phyloP scores from a whole-genome alignment of 2,888 invertebrate species.

The Tipula helvola region DNA sequence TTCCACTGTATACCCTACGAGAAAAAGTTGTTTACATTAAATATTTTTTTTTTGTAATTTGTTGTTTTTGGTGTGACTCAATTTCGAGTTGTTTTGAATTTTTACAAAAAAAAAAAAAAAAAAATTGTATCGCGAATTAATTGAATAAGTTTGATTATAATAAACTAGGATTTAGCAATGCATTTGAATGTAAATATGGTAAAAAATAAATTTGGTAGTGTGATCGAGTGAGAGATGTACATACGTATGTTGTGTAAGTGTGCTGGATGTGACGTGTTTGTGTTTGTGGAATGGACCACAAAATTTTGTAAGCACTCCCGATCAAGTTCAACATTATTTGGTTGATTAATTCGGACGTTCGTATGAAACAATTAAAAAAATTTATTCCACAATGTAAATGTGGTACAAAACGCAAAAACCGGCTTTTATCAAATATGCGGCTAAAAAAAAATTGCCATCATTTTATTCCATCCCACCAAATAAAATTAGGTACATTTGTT shows the following conservation, averaged over 20 bases:
- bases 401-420: not conserved
- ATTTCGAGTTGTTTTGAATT: not conserved
- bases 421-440: not conserved
- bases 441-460: not conserved
- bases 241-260: not conserved
- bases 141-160: not conserved
- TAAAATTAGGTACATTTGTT: not conserved
- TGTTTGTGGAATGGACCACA: not conserved
- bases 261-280: not conserved
- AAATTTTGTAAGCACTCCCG: not conserved
- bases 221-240: not conserved
- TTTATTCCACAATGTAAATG: not conserved
- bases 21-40: conserved; percentile 7
- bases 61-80: conserved; percentile 9
- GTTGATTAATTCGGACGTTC: not conserved
- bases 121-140: not conserved
- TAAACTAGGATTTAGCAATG: not conserved
- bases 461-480: not conserved
- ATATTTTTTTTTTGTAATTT: not conserved
- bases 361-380: not conserved
- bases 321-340: not conserved
- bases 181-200: not conserved
- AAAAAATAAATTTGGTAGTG: not conserved
- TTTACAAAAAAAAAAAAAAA: not conserved
- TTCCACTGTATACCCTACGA: not conserved